phyloP scores from a whole-genome alignment of 2,888 invertebrate genomes.

The Geophilus truncorum region DNA sequence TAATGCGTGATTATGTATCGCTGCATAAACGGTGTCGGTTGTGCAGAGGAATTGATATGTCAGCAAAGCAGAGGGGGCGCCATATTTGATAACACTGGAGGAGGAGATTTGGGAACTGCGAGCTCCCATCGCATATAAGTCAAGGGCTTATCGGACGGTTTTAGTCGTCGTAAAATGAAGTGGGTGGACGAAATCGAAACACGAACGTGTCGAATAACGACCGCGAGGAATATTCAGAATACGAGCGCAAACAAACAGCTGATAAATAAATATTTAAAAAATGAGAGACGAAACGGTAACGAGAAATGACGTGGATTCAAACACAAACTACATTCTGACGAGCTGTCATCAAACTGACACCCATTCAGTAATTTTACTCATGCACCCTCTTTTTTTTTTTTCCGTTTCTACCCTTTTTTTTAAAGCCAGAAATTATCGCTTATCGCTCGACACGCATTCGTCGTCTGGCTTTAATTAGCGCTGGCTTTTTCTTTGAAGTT shows the following conservation, averaged over 20 bases:
- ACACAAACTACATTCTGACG: conserved; percentile 6
- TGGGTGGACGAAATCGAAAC: background rate
- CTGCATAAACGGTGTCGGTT: background rate
- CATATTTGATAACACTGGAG: background rate
- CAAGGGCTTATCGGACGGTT: conserved; percentile 13
- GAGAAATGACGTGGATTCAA: background rate
- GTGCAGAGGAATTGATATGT: background rate
- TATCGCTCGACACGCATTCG: conserved; percentile 27
- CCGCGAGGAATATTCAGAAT: background rate
- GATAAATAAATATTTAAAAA: no score
- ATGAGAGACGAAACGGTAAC: background rate
- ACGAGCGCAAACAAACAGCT: background rate
- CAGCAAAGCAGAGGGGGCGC: background rate
- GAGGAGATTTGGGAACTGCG: background rate
- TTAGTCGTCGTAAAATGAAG: background rate
- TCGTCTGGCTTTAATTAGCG: conserved; percentile 24
- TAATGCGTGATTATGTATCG: background rate
- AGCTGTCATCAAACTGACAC: conserved; percentile 21
- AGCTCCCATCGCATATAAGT: background rate
- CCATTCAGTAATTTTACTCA: background rate
- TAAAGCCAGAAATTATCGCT: background rate
- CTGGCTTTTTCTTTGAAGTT: conserved; percentile 27
- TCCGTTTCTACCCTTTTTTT: background rate
- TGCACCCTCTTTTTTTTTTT: background rate
- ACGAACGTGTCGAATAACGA: background rate